phyloP scores from a whole-genome alignment of 2,888 invertebrate genomes.

The Eulithis prunata region DNA sequence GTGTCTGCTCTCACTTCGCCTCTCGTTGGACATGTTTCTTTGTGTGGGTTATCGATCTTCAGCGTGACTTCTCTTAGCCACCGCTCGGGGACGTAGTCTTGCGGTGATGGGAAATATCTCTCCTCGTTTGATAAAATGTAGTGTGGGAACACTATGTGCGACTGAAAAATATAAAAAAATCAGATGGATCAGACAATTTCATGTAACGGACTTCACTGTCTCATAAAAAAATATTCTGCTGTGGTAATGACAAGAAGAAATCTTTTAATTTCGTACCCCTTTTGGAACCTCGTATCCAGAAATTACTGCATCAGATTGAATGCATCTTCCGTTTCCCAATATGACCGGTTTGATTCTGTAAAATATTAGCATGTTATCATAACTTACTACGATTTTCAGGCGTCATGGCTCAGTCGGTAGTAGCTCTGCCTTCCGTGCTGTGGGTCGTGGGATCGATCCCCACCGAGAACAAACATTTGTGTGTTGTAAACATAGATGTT shows the following conservation, averaged over 20 bases:
- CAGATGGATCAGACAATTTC: not conserved
- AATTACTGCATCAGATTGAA: slow-evolving; percentile 89
- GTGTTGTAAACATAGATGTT: too few relatives aligned
- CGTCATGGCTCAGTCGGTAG: too few relatives aligned
- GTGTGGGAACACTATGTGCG: slow-evolving; percentile 91
- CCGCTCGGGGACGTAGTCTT: slow-evolving; percentile 89
- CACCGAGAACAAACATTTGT: too few relatives aligned
- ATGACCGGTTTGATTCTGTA: slow-evolving; percentile 92
- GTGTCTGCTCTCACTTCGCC: slow-evolving; percentile 34
- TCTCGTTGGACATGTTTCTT: slow-evolving; percentile 23
- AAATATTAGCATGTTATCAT: slow-evolving; percentile 27
- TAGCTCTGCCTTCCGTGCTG: too few relatives aligned
- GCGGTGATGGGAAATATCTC: slow-evolving; percentile 88
- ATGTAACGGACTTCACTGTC: not conserved
- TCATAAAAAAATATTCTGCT: too few relatives aligned
- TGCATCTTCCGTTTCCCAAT: slow-evolving; percentile 90
- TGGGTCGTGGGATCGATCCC: too few relatives aligned
- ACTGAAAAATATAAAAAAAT: slow-evolving; percentile 75
- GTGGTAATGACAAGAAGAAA: too few relatives aligned
- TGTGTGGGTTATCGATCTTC: slow-evolving; percentile 19
- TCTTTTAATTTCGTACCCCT: slow-evolving; percentile 84
- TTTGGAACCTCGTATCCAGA: slow-evolving; percentile 92
- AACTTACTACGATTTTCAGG: not conserved
- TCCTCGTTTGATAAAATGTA: slow-evolving; percentile 90
- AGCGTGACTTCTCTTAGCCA: slow-evolving; percentile 86